Evolutionary conservation across 2,888 invertebrate species (phyloP).

Genomic region (Drosophila glabriapex): DNA sequence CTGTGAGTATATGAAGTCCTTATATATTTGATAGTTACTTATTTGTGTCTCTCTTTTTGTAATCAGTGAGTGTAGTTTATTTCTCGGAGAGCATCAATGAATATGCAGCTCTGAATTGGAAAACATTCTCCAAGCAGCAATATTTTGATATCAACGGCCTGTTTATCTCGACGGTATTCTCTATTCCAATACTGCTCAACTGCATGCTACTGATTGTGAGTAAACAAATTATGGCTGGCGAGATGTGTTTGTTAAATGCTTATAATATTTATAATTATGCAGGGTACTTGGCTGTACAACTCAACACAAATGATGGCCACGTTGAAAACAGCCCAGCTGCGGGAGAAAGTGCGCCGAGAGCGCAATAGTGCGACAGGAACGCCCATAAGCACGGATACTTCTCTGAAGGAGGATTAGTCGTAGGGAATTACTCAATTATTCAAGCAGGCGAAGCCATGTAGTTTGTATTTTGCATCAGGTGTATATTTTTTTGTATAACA

Average conservation of each 20-base stretch:
- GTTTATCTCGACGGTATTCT: constrained; percentile 97
- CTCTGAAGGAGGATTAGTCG: constrained; percentile 46
- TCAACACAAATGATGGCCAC: constrained; percentile 95
- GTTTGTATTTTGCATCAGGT: constrained; percentile 12
- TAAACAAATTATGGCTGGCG: constrained; percentile 63
- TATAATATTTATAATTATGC: constrained; percentile 31
- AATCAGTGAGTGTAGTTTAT: constrained; percentile 93
- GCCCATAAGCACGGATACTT: background rate
- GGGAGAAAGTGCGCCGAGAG: constrained; percentile 88
- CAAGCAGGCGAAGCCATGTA: constrained; percentile 3
- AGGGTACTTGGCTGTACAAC: constrained; percentile 96
- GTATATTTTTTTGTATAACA: constrained; percentile 10
- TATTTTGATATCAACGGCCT: constrained; percentile 97
- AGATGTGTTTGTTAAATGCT: constrained; percentile 6
- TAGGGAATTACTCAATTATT: constrained; percentile 3
- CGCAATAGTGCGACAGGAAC: constrained; percentile 4
- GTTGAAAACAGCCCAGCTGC: constrained; percentile 92
- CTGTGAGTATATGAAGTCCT: constrained; percentile 87
- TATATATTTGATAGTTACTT: background rate
- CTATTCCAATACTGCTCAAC: constrained; percentile 95
- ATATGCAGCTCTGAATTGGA: constrained; percentile 95
- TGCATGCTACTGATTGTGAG: constrained; percentile 98
- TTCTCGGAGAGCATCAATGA: constrained; percentile 96
- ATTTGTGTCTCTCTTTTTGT: constrained; percentile 14
- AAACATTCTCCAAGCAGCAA: constrained; percentile 94